A percentile compares a stretch with the other conserved stretches of the same genome.
These are phyloP conservation scores for Euura saliciscinereae DNA, from an alignment of 1,140 invertebrate genomes.

Conservation along the genomic window DNA sequence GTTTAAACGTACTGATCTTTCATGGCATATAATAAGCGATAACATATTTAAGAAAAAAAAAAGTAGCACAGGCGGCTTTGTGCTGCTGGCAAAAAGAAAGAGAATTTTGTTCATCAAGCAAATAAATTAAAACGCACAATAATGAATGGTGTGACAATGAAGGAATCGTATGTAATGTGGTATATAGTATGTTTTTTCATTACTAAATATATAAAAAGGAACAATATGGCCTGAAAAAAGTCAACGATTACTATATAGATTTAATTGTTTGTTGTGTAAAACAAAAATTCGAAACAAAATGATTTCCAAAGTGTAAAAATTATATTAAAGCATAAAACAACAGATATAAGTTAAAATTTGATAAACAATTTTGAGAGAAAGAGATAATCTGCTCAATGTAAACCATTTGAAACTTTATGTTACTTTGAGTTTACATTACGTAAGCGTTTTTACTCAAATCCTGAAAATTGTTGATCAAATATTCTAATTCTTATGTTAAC, in stretches of 20 bases:
- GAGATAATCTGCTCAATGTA: too few relatives aligned
- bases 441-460: conserved; percentile 4
- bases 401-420: too few relatives aligned
- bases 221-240: conserved; percentile 23
- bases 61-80: conserved; percentile 18
- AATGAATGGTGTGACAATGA: conserved; percentile 33
- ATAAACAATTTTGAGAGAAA: neutral
- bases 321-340: neutral
- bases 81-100: conserved; percentile 9
- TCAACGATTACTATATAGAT: neutral
- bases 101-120: conserved; percentile 32
- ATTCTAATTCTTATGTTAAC: conserved; percentile 18
- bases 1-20: conserved; percentile 40
- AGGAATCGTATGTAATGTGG: neutral
- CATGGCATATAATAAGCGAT: conserved; percentile 45
- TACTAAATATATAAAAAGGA: conserved; percentile 19
- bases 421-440: too few relatives aligned
- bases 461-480: conserved; percentile 28
- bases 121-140: conserved; percentile 49
- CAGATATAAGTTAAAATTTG: neutral
- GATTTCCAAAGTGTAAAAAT: conserved; percentile 8
- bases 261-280: neutral
- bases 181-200: neutral
- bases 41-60: conserved; percentile 5
- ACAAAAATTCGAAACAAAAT: conserved; percentile 1